Conservation (phyloP, 2,797 vertebrate species). For the Gastrophryne carolinensis region DNA sequence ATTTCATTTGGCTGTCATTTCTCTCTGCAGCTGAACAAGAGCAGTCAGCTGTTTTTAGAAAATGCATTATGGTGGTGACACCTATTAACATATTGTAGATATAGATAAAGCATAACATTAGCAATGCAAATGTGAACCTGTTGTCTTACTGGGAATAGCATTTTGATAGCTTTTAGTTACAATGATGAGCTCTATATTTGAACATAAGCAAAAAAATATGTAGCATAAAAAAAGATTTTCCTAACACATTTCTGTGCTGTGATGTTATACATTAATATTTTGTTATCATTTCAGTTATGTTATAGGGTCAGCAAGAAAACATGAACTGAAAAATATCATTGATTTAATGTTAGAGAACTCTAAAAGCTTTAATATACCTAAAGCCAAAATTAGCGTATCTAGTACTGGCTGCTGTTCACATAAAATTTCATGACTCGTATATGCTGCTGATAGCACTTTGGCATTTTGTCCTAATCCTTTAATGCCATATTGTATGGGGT, state of each 20-base stretch:
- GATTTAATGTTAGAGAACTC: conserved; percentile 32
- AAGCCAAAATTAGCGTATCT: conserved; percentile 7
- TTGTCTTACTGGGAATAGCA: too few species aligned
- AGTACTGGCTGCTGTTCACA: conserved; percentile 14
- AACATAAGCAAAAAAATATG: not conserved
- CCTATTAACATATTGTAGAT: too few species aligned
- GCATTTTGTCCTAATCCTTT: conserved; percentile 6
- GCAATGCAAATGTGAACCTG: too few species aligned
- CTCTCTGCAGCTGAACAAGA: too few species aligned
- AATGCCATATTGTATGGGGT: conserved; percentile 29
- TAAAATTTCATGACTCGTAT: conserved; percentile 34
- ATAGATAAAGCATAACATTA: too few species aligned
- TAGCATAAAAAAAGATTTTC: not conserved
- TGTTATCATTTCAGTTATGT: not conserved
- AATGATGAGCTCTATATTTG: not conserved
- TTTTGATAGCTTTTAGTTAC: too few species aligned
- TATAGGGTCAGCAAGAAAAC: not conserved
- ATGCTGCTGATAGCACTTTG: conserved; percentile 24
- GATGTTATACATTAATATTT: too few species aligned
- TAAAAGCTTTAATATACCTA: conserved; percentile 13
- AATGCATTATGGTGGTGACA: too few species aligned
- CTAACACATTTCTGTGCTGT: not conserved
- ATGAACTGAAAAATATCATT: conserved; percentile 30
- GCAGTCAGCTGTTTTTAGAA: too few species aligned
- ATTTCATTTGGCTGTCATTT: too few species aligned